These are phyloP conservation scores for Morinoia aosen DNA, from an alignment of 2,888 invertebrate species.

Conservation along the genomic window DNA sequence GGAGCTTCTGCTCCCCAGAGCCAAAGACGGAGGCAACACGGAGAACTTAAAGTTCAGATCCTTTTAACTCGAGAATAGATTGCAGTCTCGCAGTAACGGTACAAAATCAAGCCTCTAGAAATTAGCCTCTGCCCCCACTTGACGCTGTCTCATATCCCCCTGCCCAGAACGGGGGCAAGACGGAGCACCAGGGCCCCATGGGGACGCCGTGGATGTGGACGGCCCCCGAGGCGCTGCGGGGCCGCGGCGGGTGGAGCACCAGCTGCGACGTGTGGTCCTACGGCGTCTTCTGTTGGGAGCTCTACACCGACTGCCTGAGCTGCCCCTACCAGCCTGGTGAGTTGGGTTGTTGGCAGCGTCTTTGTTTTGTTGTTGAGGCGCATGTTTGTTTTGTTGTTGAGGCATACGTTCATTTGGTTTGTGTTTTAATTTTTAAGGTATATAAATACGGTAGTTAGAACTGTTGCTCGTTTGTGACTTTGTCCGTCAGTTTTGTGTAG, in stretches of 20 bases:
- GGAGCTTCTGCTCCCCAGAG: too few species aligned
- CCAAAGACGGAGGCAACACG: too few species aligned
- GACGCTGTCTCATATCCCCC: neutral
- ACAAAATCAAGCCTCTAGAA: too few species aligned
- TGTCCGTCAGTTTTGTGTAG: neutral
- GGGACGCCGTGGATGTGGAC: slow-evolving; percentile 48
- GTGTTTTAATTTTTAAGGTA: neutral
- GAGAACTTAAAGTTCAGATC: too few species aligned
- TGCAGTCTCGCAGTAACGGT: too few species aligned
- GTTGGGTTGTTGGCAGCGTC: neutral
- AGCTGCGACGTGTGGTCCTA: slow-evolving; percentile 44
- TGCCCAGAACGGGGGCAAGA: neutral
- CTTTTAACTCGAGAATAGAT: too few species aligned
- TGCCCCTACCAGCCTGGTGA: slow-evolving; percentile 4
- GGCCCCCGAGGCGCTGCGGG: slow-evolving; percentile 34
- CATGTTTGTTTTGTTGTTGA: too few species aligned
- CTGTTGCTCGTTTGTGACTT: neutral
- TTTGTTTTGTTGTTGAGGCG: neutral
- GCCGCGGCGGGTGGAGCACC: neutral
- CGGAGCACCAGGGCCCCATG: neutral
- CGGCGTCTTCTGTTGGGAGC: slow-evolving; percentile 48
- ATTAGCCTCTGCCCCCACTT: too few species aligned
- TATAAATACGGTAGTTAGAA: neutral
- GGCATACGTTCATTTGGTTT: neutral
- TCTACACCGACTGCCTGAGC: slow-evolving; percentile 28